Conservation (phyloP, 2,113 vertebrate species). For the Cinclus cinclus region DNA sequence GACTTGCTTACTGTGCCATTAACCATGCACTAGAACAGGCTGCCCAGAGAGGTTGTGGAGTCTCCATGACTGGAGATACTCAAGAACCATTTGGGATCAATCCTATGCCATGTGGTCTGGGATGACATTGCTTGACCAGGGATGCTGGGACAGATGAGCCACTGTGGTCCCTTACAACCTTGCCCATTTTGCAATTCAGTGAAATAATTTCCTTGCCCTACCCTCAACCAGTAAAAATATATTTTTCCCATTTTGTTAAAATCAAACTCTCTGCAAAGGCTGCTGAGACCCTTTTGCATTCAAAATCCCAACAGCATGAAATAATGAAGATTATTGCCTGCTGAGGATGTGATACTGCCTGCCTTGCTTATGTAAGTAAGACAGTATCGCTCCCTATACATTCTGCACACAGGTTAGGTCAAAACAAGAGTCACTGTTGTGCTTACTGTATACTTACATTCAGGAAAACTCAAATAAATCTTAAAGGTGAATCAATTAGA, state of each 20-base stretch:
- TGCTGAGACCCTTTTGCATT: not conserved
- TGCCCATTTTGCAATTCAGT: not conserved
- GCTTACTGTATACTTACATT: not conserved
- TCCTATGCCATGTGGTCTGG: not conserved
- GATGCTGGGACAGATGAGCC: not conserved
- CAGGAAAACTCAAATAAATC: not conserved
- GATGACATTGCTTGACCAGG: not conserved
- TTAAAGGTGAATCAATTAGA: not conserved
- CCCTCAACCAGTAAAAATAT: not conserved
- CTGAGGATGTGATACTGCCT: not conserved
- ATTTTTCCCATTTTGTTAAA: not conserved
- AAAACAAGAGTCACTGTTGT: not conserved
- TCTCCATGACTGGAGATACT: not conserved
- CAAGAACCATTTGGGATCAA: not conserved
- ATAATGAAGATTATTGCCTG: not conserved
- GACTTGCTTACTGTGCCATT: not conserved
- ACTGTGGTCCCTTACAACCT: not conserved
- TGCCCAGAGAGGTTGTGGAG: not conserved
- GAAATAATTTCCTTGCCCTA: not conserved
- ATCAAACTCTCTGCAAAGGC: not conserved
- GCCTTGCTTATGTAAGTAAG: not conserved
- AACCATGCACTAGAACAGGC: accelerated
- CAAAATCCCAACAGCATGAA: not conserved
- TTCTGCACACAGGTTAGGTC: not conserved
- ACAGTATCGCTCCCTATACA: not conserved